Percentiles rank a stretch among this genome's conserved stretches.
phyloP scores from a whole-genome alignment of 2,113 vertebrate species.

The Apteryx mantelli region DNA sequence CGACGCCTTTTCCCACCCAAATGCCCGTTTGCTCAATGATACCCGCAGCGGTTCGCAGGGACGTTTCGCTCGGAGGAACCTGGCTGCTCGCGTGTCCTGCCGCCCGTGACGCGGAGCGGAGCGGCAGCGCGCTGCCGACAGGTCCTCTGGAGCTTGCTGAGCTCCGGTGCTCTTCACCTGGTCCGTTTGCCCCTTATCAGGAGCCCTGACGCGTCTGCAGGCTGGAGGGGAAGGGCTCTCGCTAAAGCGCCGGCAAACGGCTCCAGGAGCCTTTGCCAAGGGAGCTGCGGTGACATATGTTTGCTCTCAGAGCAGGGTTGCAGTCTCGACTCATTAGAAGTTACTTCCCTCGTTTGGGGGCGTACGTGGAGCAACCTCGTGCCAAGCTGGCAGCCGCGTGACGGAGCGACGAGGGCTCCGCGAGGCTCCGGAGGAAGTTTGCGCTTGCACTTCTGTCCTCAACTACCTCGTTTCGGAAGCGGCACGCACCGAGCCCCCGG shows the following conservation, averaged over 20 bases:
- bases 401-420: neutral
- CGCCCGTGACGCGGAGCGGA: neutral
- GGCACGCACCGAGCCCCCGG: fast-evolving
- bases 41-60: fast-evolving
- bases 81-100: neutral
- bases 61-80: fast-evolving
- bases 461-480: neutral
- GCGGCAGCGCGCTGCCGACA: neutral
- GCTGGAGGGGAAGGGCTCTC: neutral
- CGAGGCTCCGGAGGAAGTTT: neutral
- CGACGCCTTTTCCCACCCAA: neutral
- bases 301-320: constrained; percentile 42
- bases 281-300: constrained; percentile 33
- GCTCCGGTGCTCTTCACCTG: neutral
- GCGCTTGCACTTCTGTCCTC: neutral
- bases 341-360: neutral
- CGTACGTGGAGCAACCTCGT: neutral
- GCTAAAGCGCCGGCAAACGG: neutral
- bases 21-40: fast-evolving
- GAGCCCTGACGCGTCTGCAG: neutral
- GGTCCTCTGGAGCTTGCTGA: neutral
- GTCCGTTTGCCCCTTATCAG: neutral
- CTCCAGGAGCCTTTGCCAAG: constrained; percentile 31
- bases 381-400: neutral
- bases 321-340: constrained; percentile 1